A percentile compares a stretch with the other conserved stretches of the same genome.
phyloP scores from a whole-genome alignment of 2,797 vertebrate genomes.

The Dallia pectoralis region DNA sequence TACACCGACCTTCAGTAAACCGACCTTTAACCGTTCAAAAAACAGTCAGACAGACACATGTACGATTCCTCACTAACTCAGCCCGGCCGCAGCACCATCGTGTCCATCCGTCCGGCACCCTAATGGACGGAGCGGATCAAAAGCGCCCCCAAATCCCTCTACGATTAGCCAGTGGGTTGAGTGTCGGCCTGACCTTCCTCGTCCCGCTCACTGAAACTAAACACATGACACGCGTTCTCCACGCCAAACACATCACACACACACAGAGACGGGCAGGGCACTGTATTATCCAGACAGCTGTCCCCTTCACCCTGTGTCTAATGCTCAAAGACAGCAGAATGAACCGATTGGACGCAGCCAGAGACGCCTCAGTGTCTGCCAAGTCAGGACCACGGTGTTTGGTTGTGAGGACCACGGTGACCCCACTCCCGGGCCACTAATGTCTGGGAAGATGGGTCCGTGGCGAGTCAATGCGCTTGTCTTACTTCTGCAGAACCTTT shows the following conservation, averaged over 20 bases:
- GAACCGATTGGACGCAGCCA: conserved; percentile 65
- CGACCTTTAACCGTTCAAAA: background rate
- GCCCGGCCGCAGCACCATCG: conserved; percentile 24
- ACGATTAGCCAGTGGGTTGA: conserved; percentile 55
- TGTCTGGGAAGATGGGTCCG: conserved; percentile 25
- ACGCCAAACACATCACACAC: conserved; percentile 58
- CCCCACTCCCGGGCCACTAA: conserved; percentile 32
- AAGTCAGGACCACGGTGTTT: conserved; percentile 17
- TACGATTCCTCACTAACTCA: conserved; percentile 11
- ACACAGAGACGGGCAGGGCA: conserved; percentile 24
- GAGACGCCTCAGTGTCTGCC: conserved; percentile 42
- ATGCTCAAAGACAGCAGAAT: conserved; percentile 58
- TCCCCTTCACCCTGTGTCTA: conserved; percentile 59
- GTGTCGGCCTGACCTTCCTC: conserved; percentile 48
- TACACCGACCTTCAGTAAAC: background rate
- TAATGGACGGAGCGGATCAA: conserved; percentile 53
- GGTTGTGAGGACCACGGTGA: conserved; percentile 47
- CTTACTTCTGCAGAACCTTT: conserved; percentile 44
- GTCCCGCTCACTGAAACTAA: conserved; percentile 58
- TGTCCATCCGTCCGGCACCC: conserved; percentile 30
- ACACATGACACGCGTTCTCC: conserved; percentile 56
- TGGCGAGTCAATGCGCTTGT: conserved; percentile 47
- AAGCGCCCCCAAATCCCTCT: conserved; percentile 49
- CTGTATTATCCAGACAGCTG: conserved; percentile 51
- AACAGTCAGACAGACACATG: background rate